A percentile compares a stretch with the other conserved stretches of the same genome.
Evolutionary conservation across 2,113 vertebrate genomes (phyloP).

Genomic region (Rhabdomys dilectus): DNA sequence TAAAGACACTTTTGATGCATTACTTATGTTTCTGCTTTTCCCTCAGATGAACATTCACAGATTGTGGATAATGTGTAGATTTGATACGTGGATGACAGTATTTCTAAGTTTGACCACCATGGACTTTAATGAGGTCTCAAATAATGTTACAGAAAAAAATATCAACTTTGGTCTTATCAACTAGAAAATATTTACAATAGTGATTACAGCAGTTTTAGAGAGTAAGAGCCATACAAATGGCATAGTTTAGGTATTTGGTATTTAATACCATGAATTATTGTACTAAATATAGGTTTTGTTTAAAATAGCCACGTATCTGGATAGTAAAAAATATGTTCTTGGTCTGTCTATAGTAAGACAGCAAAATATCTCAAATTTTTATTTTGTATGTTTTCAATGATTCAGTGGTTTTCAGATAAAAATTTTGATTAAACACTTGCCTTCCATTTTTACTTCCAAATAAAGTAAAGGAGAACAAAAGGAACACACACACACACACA

Average conservation of each 20-base stretch:
- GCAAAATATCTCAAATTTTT: not conserved
- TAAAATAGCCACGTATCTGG: not conserved
- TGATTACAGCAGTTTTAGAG: not conserved
- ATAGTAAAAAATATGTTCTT: slow-evolving; percentile 18
- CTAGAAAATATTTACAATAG: not conserved
- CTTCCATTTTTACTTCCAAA: slow-evolving; percentile 9
- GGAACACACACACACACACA: not conserved
- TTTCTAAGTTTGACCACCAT: not conserved
- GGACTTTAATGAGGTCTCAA: not conserved
- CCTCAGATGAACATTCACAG: not conserved
- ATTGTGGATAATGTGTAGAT: not conserved
- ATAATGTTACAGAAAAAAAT: not conserved
- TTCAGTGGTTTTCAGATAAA: slow-evolving; percentile 37
- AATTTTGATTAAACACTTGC: not conserved
- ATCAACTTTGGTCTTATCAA: not conserved
- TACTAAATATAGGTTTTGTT: not conserved
- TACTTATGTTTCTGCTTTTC: not conserved
- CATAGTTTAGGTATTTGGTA: not conserved
- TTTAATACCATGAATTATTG: not conserved
- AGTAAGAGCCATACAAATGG: not conserved
- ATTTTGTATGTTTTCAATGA: slow-evolving; percentile 7
- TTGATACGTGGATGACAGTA: not conserved
- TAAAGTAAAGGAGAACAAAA: slow-evolving; percentile 23
- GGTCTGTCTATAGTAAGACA: not conserved
- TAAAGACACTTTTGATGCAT: not conserved